Percentiles rank a stretch among this genome's conserved stretches.
Conservation (phyloP, 2,888 invertebrate genomes). For the Eustalomyia histrio region DNA sequence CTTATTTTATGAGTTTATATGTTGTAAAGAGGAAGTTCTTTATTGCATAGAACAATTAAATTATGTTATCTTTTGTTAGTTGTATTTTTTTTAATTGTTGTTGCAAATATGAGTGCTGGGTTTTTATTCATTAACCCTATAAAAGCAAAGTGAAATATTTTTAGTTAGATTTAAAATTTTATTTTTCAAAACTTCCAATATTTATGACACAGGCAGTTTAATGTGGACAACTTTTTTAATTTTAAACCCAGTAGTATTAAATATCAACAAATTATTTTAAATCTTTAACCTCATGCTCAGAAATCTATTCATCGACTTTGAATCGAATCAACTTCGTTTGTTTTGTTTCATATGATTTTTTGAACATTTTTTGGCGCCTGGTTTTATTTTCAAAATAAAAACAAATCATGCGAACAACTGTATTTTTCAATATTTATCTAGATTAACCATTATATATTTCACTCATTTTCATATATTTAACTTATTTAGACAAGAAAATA, state of each 20-base stretch:
- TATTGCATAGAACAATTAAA: constrained; percentile 19
- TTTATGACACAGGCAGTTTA: too few relatives aligned
- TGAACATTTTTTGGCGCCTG: constrained; percentile 47
- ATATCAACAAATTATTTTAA: not conserved
- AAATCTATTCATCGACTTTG: not conserved
- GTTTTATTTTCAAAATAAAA: constrained; percentile 4
- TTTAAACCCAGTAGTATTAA: too few relatives aligned
- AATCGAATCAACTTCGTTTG: not conserved
- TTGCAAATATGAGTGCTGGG: not conserved
- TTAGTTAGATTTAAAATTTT: too few relatives aligned
- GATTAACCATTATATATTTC: constrained; percentile 15
- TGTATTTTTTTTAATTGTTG: not conserved
- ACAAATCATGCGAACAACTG: constrained; percentile 22
- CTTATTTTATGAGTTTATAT: constrained; percentile 24
- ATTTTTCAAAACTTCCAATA: too few relatives aligned
- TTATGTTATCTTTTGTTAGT: not conserved
- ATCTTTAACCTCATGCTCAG: not conserved
- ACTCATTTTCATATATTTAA: constrained; percentile 13
- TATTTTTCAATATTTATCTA: constrained; percentile 30
- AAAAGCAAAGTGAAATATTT: too few relatives aligned
- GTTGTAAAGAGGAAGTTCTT: constrained; percentile 45
- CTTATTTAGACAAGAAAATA: not conserved
- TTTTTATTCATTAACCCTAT: too few relatives aligned
- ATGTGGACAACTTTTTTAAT: too few relatives aligned
- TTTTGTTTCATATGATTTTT: constrained; percentile 30